Conservation (phyloP, 92 coral and sea anemone species). For the Palythoa caribaeorum region DNA sequence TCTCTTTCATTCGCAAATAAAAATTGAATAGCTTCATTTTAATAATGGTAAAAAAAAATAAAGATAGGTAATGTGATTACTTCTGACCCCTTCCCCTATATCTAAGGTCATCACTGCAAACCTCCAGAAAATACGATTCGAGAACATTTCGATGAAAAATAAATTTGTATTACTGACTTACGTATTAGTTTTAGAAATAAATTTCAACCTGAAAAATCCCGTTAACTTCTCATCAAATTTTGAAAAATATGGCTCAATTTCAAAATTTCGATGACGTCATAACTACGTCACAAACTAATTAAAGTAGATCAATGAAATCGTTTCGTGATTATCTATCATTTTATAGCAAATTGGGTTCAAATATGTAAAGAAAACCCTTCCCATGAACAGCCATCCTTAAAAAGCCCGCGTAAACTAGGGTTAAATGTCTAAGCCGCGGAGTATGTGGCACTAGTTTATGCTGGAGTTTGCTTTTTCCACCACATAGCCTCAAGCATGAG, state of each 20-base stretch:
- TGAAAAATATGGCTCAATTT: neutral
- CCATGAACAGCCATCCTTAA: no score
- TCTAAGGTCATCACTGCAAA: neutral
- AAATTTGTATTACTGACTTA: neutral
- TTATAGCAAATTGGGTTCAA: no score
- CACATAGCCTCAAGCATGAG: no score
- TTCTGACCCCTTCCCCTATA: neutral
- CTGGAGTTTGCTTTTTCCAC: no score
- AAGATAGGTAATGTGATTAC: neutral
- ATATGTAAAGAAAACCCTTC: no score
- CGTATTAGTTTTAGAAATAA: neutral
- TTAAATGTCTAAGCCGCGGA: no score
- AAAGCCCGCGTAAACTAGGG: no score
- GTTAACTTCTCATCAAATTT: neutral
- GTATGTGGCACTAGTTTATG: no score
- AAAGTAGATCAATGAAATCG: neutral
- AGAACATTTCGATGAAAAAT: neutral
- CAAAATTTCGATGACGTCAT: neutral
- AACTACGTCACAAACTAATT: neutral
- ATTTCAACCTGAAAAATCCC: neutral
- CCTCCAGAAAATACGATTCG: neutral
- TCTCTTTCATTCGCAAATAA: neutral
- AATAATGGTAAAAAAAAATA: constrained; percentile 1
- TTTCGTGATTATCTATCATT: neutral
- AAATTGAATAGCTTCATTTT: neutral